phyloP scores from a whole-genome alignment of 2,797 vertebrate genomes.

The Hafferia zeledoni region DNA sequence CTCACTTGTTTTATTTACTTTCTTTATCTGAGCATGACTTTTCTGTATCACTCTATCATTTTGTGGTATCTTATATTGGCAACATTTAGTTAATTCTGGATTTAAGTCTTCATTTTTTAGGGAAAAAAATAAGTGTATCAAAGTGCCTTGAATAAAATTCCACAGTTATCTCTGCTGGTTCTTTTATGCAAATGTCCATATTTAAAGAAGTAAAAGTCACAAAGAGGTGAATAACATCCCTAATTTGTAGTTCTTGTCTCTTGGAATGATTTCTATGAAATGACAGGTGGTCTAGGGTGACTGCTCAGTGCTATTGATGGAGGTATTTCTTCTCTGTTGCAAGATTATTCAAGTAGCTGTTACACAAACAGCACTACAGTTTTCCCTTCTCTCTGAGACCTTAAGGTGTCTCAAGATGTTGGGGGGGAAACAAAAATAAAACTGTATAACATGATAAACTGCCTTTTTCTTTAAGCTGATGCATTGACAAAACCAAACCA shows the following conservation, averaged over 20 bases:
- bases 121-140: not conserved
- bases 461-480: not conserved
- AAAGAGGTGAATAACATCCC: not conserved
- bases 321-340: not conserved
- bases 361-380: not conserved
- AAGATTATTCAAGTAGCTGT: not conserved
- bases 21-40: not conserved
- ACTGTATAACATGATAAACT: not conserved
- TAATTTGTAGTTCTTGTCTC: not conserved
- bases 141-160: not conserved
- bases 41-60: not conserved
- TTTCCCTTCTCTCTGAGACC: not conserved
- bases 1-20: not conserved
- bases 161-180: rapidly evolving
- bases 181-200: not conserved
- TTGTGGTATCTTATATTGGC: not conserved
- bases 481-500: not conserved
- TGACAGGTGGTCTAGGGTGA: not conserved
- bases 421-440: not conserved
- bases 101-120: not conserved
- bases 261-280: not conserved
- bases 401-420: not conserved
- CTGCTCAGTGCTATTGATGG: not conserved
- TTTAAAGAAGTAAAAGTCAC: not conserved
- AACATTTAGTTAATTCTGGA: not conserved